Percentiles rank a stretch among this genome's conserved stretches.
Conservation (phyloP, 2,113 vertebrate genomes). For the Mesembrinibis cayennensis region DNA sequence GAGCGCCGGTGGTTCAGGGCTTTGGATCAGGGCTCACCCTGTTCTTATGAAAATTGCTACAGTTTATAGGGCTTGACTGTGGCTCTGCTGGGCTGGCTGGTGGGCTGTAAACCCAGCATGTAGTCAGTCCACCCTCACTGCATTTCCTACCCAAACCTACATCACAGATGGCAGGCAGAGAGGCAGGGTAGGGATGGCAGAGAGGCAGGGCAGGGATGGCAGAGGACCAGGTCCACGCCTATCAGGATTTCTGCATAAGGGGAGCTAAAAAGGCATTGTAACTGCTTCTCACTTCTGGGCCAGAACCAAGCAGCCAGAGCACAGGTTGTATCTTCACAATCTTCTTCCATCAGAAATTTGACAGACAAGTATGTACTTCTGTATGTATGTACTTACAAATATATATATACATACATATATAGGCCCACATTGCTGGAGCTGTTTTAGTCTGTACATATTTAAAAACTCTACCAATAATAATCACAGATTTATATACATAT, state of each 20-base stretch:
- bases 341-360: background rate
- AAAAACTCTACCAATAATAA: too few species aligned
- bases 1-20: background rate
- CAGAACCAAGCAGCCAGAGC: background rate
- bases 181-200: background rate
- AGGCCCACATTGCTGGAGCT: too few species aligned
- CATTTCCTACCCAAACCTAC: background rate
- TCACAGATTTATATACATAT: too few species aligned
- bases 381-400: too few species aligned
- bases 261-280: background rate
- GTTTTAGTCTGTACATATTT: too few species aligned
- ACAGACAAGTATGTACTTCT: background rate
- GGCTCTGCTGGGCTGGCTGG: background rate
- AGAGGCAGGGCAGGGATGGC: background rate
- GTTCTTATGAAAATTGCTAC: rapidly evolving
- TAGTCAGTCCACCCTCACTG: rapidly evolving
- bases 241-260: background rate
- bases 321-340: background rate
- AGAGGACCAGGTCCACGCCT: background rate
- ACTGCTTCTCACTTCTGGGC: background rate
- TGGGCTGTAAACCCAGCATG: background rate
- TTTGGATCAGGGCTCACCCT: background rate
- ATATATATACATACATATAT: too few species aligned
- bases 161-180: rapidly evolving
- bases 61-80: background rate